Evolutionary conservation across 2,888 invertebrate species (phyloP).

Genomic region (Steinernema carpocapsae): DNA sequence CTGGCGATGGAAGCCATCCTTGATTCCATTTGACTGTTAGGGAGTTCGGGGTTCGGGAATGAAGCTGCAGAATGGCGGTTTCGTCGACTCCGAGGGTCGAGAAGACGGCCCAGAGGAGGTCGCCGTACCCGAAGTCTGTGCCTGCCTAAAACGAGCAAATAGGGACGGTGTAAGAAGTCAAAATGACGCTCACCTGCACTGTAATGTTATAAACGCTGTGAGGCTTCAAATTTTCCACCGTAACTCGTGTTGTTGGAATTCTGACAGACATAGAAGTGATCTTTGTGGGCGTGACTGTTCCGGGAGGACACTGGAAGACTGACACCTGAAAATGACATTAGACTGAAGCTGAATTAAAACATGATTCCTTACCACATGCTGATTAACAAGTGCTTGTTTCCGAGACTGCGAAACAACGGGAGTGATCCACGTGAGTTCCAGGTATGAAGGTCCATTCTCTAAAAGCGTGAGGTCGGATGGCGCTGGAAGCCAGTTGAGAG

Average conservation of each 20-base stretch:
- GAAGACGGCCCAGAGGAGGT: conserved; percentile 51
- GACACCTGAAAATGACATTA: conserved; percentile 45
- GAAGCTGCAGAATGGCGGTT: conserved; percentile 44
- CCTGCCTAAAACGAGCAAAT: conserved; percentile 44
- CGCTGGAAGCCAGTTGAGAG: conserved; percentile 54
- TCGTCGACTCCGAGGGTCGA: conserved; percentile 47
- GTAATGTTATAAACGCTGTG: conserved; percentile 56
- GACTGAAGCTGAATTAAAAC: background rate
- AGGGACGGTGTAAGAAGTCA: background rate
- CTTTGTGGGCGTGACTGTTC: conserved; percentile 38
- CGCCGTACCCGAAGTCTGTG: conserved; percentile 58
- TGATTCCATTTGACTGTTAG: conserved; percentile 55
- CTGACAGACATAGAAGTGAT: conserved; percentile 49
- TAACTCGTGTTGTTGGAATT: conserved; percentile 48
- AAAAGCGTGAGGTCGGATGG: conserved; percentile 52
- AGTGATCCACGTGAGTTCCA: conserved; percentile 55
- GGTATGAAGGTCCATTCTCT: conserved; percentile 48
- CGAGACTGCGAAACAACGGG: conserved; percentile 50
- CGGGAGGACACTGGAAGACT: conserved; percentile 48
- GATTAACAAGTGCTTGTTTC: conserved; percentile 52
- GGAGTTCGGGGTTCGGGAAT: conserved; percentile 52
- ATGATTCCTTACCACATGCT: conserved; percentile 49
- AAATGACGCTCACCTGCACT: conserved; percentile 51
- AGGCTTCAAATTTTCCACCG: conserved; percentile 47
- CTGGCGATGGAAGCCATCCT: conserved; percentile 49